phyloP scores from a whole-genome alignment of 2,113 vertebrate genomes.

The Gnathonemus longibarbis region DNA sequence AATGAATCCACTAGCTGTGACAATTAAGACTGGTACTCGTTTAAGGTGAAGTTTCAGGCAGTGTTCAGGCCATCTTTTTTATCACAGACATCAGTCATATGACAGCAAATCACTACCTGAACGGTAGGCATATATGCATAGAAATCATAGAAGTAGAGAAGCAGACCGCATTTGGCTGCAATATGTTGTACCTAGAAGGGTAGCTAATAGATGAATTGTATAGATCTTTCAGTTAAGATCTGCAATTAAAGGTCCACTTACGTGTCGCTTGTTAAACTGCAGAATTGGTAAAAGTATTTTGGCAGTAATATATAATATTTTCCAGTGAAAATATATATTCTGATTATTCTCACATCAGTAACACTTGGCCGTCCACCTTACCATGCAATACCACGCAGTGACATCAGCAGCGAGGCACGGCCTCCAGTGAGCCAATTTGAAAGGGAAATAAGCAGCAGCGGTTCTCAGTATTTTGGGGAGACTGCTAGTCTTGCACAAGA shows the following conservation, averaged over 20 bases:
- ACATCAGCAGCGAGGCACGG: background rate
- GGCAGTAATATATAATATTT: background rate
- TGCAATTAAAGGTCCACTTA: background rate
- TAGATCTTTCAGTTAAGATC: background rate
- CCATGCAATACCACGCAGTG: background rate
- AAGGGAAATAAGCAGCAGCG: constrained; percentile 11
- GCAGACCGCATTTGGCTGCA: background rate
- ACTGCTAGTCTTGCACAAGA: constrained; percentile 6
- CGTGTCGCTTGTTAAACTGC: background rate
- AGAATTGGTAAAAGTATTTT: background rate
- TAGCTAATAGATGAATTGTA: background rate
- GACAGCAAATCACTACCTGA: background rate
- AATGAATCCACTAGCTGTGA: background rate
- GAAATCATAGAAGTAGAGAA: background rate
- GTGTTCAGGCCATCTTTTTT: background rate
- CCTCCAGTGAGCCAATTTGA: background rate
- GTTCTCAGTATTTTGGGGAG: background rate
- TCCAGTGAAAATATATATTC: too few relatives aligned
- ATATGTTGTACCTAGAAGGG: background rate
- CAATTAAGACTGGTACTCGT: background rate
- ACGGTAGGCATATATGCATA: background rate
- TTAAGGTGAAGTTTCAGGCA: background rate
- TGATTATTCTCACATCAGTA: background rate
- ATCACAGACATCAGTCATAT: background rate
- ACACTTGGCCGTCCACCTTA: background rate